Evolutionary conservation across 2,888 invertebrate genomes (phyloP).

Genomic region (Apotomis capreana): DNA sequence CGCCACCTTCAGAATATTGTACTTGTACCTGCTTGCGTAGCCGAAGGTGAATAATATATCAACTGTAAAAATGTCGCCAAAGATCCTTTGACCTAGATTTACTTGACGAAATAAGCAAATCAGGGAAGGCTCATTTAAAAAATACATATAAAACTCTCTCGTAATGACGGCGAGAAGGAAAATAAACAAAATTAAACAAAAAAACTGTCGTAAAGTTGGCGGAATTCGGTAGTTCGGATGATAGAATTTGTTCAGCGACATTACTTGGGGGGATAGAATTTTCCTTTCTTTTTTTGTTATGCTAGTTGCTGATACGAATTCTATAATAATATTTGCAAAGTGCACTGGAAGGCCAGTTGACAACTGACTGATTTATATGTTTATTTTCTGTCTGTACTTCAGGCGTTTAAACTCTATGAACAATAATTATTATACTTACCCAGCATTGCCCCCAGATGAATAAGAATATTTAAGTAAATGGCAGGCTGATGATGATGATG

Average conservation of each 20-base stretch:
- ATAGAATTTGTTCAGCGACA: slow-evolving; percentile 32
- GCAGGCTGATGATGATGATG: too few species aligned
- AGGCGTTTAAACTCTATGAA: too few species aligned
- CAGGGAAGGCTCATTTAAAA: slow-evolving; percentile 21
- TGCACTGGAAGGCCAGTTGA: background rate
- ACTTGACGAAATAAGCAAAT: slow-evolving; percentile 18
- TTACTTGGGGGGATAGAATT: slow-evolving; percentile 14
- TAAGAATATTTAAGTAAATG: too few species aligned
- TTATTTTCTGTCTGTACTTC: background rate
- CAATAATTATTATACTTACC: too few species aligned
- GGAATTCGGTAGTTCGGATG: slow-evolving; percentile 31
- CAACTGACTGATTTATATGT: background rate
- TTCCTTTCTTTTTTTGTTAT: slow-evolving; percentile 19
- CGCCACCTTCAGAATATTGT: slow-evolving; percentile 57
- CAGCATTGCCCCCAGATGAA: too few species aligned
- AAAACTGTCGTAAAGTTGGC: slow-evolving; percentile 41
- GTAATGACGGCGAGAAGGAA: slow-evolving; percentile 34
- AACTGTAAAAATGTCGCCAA: slow-evolving; percentile 12
- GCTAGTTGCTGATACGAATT: slow-evolving; percentile 8
- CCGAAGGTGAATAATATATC: slow-evolving; percentile 43
- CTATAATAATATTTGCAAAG: background rate
- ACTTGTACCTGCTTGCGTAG: slow-evolving; percentile 43
- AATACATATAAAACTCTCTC: slow-evolving; percentile 24
- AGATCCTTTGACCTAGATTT: slow-evolving; percentile 23
- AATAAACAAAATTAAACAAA: slow-evolving; percentile 42